Conservation (phyloP, 2,888 invertebrate species). For the Choristoneura rosaceana region DNA sequence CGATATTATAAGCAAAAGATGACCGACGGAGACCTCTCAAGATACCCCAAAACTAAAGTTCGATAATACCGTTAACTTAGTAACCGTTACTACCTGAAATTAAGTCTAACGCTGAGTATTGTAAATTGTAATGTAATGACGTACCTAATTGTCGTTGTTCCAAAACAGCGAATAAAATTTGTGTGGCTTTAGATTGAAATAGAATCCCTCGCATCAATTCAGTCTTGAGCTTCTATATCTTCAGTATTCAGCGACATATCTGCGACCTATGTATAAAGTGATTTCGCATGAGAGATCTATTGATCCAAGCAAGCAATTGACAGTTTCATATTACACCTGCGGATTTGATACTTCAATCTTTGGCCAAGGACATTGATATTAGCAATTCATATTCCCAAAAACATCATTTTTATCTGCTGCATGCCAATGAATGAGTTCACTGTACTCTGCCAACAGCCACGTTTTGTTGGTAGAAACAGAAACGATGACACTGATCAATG, state of each 20-base stretch:
- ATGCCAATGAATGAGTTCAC: conserved; percentile 56
- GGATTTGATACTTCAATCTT: conserved; percentile 51
- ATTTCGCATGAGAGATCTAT: conserved; percentile 9
- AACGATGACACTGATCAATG: conserved; percentile 10
- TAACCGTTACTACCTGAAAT: background rate
- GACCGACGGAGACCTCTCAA: conserved; percentile 3
- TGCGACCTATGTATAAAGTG: background rate
- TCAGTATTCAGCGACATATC: background rate
- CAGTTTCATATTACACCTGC: conserved; percentile 49
- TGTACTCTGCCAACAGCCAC: conserved; percentile 47
- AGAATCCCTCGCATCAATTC: background rate
- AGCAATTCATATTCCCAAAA: conserved; percentile 62
- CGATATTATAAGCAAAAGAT: background rate
- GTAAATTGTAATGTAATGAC: background rate
- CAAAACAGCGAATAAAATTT: background rate
- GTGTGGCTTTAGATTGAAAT: background rate
- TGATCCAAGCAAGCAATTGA: conserved; percentile 18
- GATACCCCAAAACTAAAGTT: background rate
- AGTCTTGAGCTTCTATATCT: background rate
- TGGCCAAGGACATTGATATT: conserved; percentile 63
- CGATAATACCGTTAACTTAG: background rate
- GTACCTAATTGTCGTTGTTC: background rate
- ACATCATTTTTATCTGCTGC: conserved; percentile 54
- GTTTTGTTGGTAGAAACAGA: conserved; percentile 15
- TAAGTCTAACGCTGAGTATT: background rate